These are phyloP conservation scores for Asteroscopus sphinx DNA, from an alignment of 2,888 invertebrate species.

Conservation along the genomic window DNA sequence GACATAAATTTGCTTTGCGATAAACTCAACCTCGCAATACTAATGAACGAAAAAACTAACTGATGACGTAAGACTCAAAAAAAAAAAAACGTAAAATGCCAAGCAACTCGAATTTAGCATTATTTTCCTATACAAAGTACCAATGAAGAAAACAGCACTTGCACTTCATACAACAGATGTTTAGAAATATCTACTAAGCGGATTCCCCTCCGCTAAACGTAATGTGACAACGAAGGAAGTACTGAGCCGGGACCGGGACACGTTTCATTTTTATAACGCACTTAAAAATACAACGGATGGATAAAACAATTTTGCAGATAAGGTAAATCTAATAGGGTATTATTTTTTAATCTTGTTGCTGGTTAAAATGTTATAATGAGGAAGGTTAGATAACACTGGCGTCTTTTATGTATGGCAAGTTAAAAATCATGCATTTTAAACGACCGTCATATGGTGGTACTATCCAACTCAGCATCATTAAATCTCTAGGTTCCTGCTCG, in stretches of 20 bases:
- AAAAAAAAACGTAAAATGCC: too few species aligned
- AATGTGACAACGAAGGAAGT: constrained; percentile 9
- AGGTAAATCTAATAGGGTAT: constrained; percentile 2
- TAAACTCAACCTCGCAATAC: too few species aligned
- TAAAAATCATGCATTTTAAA: too few species aligned
- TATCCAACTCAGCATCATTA: too few species aligned
- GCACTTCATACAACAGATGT: constrained; percentile 6
- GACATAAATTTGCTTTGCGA: too few species aligned
- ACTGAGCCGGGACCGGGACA: constrained; percentile 1
- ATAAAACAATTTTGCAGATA: constrained; percentile 31
- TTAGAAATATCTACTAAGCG: constrained; percentile 12
- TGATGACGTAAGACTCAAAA: too few species aligned
- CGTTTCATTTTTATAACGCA: constrained; percentile 51
- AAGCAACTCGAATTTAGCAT: too few species aligned
- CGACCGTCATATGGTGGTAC: too few species aligned
- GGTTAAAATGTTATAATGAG: background rate
- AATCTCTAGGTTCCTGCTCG: too few species aligned
- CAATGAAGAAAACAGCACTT: background rate
- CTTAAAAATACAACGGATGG: constrained; percentile 26
- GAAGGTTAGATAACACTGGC: background rate
- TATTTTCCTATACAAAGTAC: background rate
- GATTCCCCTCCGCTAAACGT: constrained; percentile 16
- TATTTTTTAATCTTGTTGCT: background rate
- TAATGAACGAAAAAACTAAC: too few species aligned
- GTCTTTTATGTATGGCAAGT: too few species aligned